Evolutionary conservation across 2,797 vertebrate species (phyloP).

Genomic region (Apodemus agrarius): DNA sequence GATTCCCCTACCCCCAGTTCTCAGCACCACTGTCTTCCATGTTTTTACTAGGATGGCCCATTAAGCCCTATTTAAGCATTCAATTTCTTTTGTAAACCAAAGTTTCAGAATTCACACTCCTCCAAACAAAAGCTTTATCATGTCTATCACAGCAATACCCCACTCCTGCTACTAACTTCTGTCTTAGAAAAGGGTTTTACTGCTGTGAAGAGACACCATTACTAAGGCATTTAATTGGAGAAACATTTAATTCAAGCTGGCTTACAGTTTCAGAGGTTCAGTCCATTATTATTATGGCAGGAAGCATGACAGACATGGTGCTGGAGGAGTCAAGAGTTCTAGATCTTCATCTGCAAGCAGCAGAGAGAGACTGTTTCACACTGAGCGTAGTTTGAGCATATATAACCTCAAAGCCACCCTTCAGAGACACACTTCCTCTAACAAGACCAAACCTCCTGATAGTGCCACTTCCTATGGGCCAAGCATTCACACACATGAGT

Average conservation of each 20-base stretch:
- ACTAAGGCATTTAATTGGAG: not conserved
- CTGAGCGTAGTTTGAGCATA: not conserved
- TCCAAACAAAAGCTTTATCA: not conserved
- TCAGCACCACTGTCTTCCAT: not conserved
- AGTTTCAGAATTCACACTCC: not conserved
- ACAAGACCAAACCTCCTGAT: not conserved
- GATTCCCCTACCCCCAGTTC: not conserved
- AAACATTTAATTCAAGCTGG: not conserved
- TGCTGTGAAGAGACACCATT: not conserved
- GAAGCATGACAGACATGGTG: not conserved
- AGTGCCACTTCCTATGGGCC: not conserved
- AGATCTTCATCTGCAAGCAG: not conserved
- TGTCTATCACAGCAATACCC: not conserved
- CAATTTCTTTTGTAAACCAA: not conserved
- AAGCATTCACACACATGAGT: not conserved
- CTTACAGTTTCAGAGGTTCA: not conserved
- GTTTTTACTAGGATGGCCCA: not conserved
- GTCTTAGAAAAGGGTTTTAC: not conserved
- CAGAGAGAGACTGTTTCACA: not conserved
- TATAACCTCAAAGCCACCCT: not conserved
- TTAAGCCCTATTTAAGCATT: not conserved
- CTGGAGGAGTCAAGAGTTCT: not conserved
- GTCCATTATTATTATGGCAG: not conserved
- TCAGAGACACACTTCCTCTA: not conserved
- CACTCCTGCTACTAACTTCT: not conserved